Base-by-base conservation (phyloP, 2,797 vertebrate genomes). In the Merluccius polli region DNA sequence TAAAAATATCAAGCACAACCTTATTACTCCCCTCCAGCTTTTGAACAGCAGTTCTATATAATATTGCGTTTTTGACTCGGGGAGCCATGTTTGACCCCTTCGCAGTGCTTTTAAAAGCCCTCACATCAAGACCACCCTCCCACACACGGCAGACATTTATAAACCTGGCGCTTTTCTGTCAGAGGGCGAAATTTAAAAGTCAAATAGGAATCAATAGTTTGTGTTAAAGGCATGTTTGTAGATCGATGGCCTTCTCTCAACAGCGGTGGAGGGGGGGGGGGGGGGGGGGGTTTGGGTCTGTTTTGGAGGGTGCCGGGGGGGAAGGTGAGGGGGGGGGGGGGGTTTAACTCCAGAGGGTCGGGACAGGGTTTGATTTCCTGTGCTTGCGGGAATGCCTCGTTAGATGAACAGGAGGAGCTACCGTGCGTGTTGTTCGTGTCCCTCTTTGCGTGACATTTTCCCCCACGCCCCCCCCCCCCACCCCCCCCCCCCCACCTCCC, bases 121-220 rank as follows among this genome's bases (percentile, higher is more conserved):
- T 79, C 70, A n/a, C 74, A 83, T 85, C 86, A 76, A 88, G 86
- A 84, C 85, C 33, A 78, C 71, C 81, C 83, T 75, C 90, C 91
- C 86, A 89, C 90, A 68, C 79, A 75, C 75, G 18, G 74, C 75
- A 80, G 83, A 81, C 77, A 27, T 83, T 73, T 75, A 79, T 72
- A 86, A 85, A 84, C 65, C 41, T 77, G 82, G 79, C 77, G 7
- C 48, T 68, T 80, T 84, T 86, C 77, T 90, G 90, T 90, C 85
- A 88, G 83, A 89, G 91, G 86, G 85, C 86, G 86, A 87, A 78
- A 93, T 93, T 89, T 93, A 82, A 92, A 93, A 90, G 89, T 91
- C 89, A 90, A 93, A 93, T 91, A 76, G 74, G 86, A 91, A 93
- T 93, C 91, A 87, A 92, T 92, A 82, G 68, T 71, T 83, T 81